phyloP scores from a whole-genome alignment of 2,888 invertebrate genomes.

The Nezara viridula region DNA sequence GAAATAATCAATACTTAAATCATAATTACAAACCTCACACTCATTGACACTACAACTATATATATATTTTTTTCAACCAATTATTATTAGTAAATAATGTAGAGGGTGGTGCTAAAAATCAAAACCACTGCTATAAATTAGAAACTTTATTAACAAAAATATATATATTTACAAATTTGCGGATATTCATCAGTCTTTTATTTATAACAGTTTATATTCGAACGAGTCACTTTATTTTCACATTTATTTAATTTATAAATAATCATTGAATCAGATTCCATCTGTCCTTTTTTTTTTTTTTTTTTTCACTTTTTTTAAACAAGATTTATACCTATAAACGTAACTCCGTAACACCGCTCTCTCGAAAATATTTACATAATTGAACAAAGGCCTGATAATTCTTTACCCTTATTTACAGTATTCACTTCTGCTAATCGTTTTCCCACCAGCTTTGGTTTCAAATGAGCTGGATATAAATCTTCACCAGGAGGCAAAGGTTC shows the following conservation, averaged over 20 bases:
- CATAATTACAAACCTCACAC: background rate
- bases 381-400: constrained; percentile 88
- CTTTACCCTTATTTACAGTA: constrained; percentile 80
- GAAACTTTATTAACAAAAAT: constrained; percentile 51
- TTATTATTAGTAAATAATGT: constrained; percentile 6
- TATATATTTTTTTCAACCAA: background rate
- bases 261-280: background rate
- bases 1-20: background rate
- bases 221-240: constrained; percentile 15
- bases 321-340: constrained; percentile 31
- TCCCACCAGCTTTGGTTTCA: constrained; percentile 79
- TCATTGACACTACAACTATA: background rate
- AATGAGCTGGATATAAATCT: constrained; percentile 65
- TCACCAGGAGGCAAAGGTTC: constrained; percentile 75
- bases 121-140: constrained; percentile 44
- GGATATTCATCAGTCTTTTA: constrained; percentile 44
- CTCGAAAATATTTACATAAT: constrained; percentile 77
- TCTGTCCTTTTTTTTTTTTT: constrained; percentile 25
- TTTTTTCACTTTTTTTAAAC: background rate
- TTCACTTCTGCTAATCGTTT: constrained; percentile 80
- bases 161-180: constrained; percentile 43
- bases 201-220: constrained; percentile 21
- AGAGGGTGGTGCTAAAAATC: constrained; percentile 42
- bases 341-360: constrained; percentile 1
- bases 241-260: constrained; percentile 22